Percentiles rank a stretch among this genome's conserved stretches.
These are phyloP conservation scores for Drosophila crucigera DNA, from an alignment of 2,888 invertebrate species.

Conservation along the genomic window DNA sequence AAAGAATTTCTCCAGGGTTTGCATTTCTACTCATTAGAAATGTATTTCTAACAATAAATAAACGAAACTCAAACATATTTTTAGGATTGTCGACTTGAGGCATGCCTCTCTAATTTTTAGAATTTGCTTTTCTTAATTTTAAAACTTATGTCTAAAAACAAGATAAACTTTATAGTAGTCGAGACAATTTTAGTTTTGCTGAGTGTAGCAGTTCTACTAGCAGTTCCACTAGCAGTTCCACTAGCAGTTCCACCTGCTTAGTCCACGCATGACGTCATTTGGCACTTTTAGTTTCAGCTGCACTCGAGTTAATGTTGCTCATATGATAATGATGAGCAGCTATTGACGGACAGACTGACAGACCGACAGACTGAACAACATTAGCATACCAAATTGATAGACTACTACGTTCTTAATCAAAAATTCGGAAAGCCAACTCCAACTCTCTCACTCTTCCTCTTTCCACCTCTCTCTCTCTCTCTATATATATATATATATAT, in stretches of 20 bases:
- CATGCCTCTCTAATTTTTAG: no score
- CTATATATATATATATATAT: background rate
- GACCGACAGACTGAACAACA: constrained; percentile 6
- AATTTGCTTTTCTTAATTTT: no score
- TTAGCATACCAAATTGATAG: constrained; percentile 38
- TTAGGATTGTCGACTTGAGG: no score
- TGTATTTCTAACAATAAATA: no score
- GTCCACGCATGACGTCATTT: constrained; percentile 26
- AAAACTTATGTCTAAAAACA: background rate
- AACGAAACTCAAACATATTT: no score
- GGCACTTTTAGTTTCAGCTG: constrained; percentile 16
- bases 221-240: background rate
- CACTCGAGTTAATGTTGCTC: constrained; percentile 11
- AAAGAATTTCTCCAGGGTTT: no score
- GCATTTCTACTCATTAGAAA: no score
- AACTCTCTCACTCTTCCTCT: background rate
- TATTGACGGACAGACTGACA: constrained; percentile 21
- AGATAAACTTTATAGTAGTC: background rate
- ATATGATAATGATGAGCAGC: constrained; percentile 9
- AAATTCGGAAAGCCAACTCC: background rate
- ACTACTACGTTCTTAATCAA: background rate
- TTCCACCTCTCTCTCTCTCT: constrained; percentile 10
- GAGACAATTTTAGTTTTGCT: background rate
- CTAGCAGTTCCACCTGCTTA: background rate
- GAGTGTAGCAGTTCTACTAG: background rate